phyloP scores from a whole-genome alignment of 2,113 vertebrate genomes.

The Bos javanicus region DNA sequence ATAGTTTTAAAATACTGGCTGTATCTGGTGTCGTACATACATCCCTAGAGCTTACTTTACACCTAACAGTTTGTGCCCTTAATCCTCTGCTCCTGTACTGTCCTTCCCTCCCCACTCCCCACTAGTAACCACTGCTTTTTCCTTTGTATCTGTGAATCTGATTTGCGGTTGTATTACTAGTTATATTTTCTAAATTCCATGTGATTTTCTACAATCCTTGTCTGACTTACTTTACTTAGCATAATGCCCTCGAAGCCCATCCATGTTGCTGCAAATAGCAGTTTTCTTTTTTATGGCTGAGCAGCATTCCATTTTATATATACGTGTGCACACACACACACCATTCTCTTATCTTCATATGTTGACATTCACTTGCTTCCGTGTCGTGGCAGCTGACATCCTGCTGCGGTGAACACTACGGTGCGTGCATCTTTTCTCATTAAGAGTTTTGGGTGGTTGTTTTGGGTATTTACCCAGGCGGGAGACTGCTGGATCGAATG shows the following conservation, averaged over 20 bases:
- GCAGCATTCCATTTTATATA: not conserved
- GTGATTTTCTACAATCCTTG: not conserved
- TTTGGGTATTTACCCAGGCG: not conserved
- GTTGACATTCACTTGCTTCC: not conserved
- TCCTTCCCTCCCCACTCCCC: not conserved
- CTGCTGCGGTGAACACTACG: not conserved
- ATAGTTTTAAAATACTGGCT: no score
- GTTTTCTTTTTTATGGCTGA: not conserved
- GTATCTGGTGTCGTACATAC: fast-evolving
- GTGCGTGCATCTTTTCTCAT: not conserved
- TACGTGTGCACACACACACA: not conserved
- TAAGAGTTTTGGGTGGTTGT: not conserved
- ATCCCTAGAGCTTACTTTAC: not conserved
- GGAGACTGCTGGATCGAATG: not conserved
- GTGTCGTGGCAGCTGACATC: not conserved
- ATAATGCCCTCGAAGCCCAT: not conserved
- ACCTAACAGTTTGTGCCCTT: not conserved
- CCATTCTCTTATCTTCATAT: not conserved
- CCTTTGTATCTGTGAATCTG: not conserved
- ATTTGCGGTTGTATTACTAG: not conserved
- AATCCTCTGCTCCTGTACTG: not conserved
- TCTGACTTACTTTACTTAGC: not conserved
- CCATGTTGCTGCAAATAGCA: not conserved
- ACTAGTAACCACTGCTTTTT: not conserved
- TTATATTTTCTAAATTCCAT: not conserved